Conservation (phyloP, 1,140 invertebrate genomes). For the Formica exsecta region DNA sequence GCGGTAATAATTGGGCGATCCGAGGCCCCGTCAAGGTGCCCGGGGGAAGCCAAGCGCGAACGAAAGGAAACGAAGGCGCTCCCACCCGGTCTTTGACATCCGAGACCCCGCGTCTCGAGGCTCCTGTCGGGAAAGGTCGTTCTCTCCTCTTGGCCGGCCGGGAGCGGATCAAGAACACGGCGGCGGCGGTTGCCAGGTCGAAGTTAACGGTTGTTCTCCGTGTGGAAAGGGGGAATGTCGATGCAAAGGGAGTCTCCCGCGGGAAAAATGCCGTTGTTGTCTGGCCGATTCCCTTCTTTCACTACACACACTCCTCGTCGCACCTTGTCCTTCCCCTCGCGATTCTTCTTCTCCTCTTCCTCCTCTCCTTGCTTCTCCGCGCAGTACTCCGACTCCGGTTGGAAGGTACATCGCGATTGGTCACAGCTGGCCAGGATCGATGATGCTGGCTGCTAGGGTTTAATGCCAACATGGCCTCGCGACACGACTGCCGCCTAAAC, state of each 20-base stretch:
- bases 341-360: slow-evolving; percentile 26
- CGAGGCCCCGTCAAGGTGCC: slow-evolving; percentile 40
- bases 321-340: slow-evolving; percentile 30
- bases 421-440: slow-evolving; percentile 79
- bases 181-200: slow-evolving; percentile 78
- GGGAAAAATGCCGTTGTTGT: slow-evolving; percentile 59
- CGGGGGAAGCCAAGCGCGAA: slow-evolving; percentile 45
- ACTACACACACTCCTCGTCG: background rate
- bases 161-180: slow-evolving; percentile 29
- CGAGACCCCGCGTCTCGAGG: slow-evolving; percentile 44
- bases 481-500: background rate
- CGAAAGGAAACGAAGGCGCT: slow-evolving; percentile 49
- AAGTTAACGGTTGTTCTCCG: slow-evolving; percentile 79
- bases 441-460: slow-evolving; percentile 71
- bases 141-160: slow-evolving; percentile 34
- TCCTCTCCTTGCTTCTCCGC: slow-evolving; percentile 15
- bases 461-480: slow-evolving; percentile 67
- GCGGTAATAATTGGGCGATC: slow-evolving; percentile 35
- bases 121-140: slow-evolving; percentile 34
- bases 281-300: slow-evolving; percentile 10
- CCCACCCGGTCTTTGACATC: slow-evolving; percentile 53
- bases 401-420: slow-evolving; percentile 72
- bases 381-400: slow-evolving; percentile 42
- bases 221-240: slow-evolving; percentile 44
- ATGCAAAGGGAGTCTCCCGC: slow-evolving; percentile 31